Evolutionary conservation across 2,113 vertebrate genomes (phyloP).

Genomic region (Apeltes quadracus): DNA sequence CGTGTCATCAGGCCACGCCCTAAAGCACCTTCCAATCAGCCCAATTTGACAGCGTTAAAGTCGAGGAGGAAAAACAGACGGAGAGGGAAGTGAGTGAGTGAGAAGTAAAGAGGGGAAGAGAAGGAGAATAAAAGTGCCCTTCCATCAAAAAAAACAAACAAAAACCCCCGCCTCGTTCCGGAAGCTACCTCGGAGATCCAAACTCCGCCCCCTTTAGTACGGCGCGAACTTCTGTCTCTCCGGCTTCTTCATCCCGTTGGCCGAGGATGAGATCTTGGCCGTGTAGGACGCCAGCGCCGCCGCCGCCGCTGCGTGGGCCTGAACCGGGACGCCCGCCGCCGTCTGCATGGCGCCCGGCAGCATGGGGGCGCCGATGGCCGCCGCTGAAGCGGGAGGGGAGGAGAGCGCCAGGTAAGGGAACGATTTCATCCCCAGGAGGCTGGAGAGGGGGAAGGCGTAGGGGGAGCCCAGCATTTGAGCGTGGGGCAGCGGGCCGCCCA

Average conservation of each 20-base stretch:
- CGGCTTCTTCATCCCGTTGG: constrained; percentile 93
- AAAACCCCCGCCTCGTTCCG: not conserved
- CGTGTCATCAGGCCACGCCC: not conserved
- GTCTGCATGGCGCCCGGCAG: constrained; percentile 39
- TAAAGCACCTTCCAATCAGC: constrained; percentile 40
- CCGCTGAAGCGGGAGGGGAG: constrained; percentile 63
- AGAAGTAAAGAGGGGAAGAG: not conserved
- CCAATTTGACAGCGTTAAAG: constrained; percentile 37
- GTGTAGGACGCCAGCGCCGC: constrained; percentile 89
- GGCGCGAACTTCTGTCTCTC: constrained; percentile 96
- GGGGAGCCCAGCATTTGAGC: constrained; percentile 88
- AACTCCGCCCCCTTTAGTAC: constrained; percentile 78
- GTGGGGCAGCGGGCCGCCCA: constrained; percentile 83
- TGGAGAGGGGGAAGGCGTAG: constrained; percentile 93
- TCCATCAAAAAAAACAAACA: not conserved
- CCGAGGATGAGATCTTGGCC: constrained; percentile 89
- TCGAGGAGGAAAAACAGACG: not conserved
- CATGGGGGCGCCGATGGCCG: constrained; percentile 50
- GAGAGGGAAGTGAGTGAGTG: constrained; percentile 15
- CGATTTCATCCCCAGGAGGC: constrained; percentile 94
- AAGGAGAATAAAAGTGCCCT: constrained; percentile 27
- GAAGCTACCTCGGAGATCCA: constrained; percentile 26
- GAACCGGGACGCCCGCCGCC: constrained; percentile 42
- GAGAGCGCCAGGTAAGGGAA: constrained; percentile 93
- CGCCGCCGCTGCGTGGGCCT: constrained; percentile 80